phyloP scores from a whole-genome alignment of 2,113 vertebrate genomes.

The Quiscalus mexicanus region DNA sequence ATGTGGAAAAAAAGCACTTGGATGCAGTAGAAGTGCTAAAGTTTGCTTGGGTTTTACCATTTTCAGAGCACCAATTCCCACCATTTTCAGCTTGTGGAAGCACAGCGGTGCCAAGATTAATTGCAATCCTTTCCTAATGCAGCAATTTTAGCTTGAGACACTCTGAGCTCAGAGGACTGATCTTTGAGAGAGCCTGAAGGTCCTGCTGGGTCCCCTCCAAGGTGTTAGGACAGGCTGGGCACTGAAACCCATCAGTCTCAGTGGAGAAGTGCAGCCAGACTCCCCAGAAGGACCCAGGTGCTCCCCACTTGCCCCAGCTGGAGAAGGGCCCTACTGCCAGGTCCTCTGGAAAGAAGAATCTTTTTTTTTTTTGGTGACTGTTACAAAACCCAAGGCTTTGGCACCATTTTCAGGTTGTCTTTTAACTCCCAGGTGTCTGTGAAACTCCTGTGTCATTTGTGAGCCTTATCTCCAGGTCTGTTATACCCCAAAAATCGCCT shows the following conservation, averaged over 20 bases:
- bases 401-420: neutral
- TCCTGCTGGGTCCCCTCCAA: neutral
- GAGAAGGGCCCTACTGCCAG: neutral
- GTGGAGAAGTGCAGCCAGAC: neutral
- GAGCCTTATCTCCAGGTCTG: neutral
- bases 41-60: neutral
- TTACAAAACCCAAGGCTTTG: neutral
- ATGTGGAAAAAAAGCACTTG: neutral
- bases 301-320: neutral
- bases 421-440: neutral
- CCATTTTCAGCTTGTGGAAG: neutral
- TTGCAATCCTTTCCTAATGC: neutral
- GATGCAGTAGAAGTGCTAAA: neutral
- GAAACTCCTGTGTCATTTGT: neutral
- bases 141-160: neutral
- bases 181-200: neutral
- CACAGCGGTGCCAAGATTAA: neutral
- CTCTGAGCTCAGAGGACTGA: neutral
- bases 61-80: neutral
- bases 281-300: rapidly evolving
- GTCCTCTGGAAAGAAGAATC: rapidly evolving
- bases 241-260: neutral
- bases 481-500: neutral
- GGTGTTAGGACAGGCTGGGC: neutral
- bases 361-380: neutral